phyloP scores from a whole-genome alignment of 1,140 invertebrate species.

The Hyles vespertilio region DNA sequence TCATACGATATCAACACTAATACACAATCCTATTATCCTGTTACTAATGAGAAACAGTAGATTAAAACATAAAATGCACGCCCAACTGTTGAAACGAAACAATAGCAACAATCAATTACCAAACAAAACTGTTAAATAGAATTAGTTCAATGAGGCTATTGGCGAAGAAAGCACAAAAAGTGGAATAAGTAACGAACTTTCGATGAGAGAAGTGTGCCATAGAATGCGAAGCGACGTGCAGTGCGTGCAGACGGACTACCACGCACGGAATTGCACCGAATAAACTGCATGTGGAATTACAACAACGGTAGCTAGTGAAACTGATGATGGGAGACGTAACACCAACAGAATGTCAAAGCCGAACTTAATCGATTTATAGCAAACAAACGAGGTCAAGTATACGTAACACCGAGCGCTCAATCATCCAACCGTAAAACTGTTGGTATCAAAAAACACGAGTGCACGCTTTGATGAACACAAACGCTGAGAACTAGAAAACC shows the following conservation, averaged over 20 bases:
- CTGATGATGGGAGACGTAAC: slow-evolving; percentile 19
- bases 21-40: too few species aligned
- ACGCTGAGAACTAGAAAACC: not conserved
- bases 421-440: not conserved
- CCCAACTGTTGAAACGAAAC: too few species aligned
- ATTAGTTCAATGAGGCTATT: slow-evolving; percentile 35
- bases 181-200: slow-evolving; percentile 53
- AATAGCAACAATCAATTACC: slow-evolving; percentile 25
- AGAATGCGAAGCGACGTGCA: slow-evolving; percentile 37
- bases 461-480: slow-evolving; percentile 5
- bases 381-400: not conserved
- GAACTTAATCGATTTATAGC: not conserved
- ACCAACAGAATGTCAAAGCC: not conserved
- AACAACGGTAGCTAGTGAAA: slow-evolving; percentile 34
- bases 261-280: slow-evolving; percentile 28
- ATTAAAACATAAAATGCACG: too few species aligned
- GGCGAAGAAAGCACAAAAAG: slow-evolving; percentile 47
- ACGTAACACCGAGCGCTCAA: not conserved
- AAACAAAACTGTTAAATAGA: slow-evolving; percentile 37
- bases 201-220: slow-evolving; percentile 51
- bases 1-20: too few species aligned
- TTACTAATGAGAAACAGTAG: too few species aligned
- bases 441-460: slow-evolving; percentile 3
- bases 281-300: slow-evolving; percentile 41
- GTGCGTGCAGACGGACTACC: slow-evolving; percentile 21